Evolutionary conservation across 2,113 vertebrate species (phyloP).

Genomic region (Colinus virginianus): DNA sequence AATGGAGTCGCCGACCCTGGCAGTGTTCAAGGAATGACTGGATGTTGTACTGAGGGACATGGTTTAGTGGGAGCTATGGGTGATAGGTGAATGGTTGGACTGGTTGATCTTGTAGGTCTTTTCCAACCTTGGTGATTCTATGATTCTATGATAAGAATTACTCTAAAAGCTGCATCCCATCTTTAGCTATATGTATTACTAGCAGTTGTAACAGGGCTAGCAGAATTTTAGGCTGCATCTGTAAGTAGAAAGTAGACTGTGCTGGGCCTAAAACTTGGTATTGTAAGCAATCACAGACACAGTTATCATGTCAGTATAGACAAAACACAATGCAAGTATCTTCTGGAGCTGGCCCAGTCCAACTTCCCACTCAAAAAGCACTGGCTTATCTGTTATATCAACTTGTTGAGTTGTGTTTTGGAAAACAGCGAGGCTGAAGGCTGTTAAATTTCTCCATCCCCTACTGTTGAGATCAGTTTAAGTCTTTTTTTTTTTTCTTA

Average conservation of each 20-base stretch:
- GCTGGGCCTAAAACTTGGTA: background rate
- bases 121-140: no score
- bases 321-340: background rate
- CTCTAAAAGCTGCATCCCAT: background rate
- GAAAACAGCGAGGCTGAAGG: background rate
- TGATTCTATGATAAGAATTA: background rate
- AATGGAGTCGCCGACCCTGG: no score
- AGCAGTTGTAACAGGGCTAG: accelerated
- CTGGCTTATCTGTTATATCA: background rate
- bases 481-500: background rate
- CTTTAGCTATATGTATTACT: background rate
- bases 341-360: background rate
- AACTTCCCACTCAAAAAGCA: background rate
- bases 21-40: no score
- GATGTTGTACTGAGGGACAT: no score
- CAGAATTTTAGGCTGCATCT: background rate
- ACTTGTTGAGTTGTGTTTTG: background rate
- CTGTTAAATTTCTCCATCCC: background rate
- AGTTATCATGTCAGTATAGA: background rate
- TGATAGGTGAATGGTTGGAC: no score
- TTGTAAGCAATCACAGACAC: accelerated
- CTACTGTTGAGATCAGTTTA: background rate
- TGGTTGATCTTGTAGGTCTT: no score
- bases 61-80: no score
- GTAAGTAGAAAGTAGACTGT: background rate